Evolutionary conservation across 2,888 invertebrate species (phyloP).

Genomic region (Protodeltote pygarga): DNA sequence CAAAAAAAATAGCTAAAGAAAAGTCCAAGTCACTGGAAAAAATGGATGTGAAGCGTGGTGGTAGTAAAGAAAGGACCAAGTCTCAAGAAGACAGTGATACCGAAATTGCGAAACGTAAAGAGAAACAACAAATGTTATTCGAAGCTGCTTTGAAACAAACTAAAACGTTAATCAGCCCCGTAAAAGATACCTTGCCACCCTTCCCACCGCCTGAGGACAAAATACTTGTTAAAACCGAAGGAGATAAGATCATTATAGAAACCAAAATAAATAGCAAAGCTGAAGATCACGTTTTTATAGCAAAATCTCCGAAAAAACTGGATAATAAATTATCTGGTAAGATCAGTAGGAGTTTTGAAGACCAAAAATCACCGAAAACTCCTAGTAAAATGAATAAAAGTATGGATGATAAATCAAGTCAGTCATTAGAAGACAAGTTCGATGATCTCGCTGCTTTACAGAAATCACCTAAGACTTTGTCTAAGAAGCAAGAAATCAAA

Average conservation of each 20-base stretch:
- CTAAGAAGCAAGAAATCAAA: conserved; percentile 88
- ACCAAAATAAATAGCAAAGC: conserved; percentile 91
- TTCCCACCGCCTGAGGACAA: conserved; percentile 92
- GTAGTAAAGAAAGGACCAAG: conserved; percentile 89
- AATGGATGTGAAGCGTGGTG: conserved; percentile 86
- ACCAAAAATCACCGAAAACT: conserved; percentile 84
- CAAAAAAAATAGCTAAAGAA: conserved; percentile 87
- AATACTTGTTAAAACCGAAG: conserved; percentile 90
- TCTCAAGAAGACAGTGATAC: conserved; percentile 91
- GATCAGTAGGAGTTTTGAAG: conserved; percentile 88
- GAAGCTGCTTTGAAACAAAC: conserved; percentile 92
- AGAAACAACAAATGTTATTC: conserved; percentile 91
- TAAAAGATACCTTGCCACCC: conserved; percentile 90
- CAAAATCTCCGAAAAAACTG: conserved; percentile 91
- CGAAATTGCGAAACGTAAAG: conserved; percentile 90
- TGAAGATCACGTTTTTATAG: conserved; percentile 92
- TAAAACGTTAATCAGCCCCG: conserved; percentile 91
- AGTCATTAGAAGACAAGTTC: conserved; percentile 88
- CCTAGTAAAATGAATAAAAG: conserved; percentile 88
- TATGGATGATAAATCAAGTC: conserved; percentile 88
- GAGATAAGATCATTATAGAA: conserved; percentile 90
- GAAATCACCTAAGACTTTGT: conserved; percentile 87
- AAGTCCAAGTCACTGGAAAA: conserved; percentile 90
- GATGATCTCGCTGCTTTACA: conserved; percentile 85
- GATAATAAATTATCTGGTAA: conserved; percentile 88